Conservation (phyloP, 2,888 invertebrate genomes). For the Sepiola atlantica region DNA sequence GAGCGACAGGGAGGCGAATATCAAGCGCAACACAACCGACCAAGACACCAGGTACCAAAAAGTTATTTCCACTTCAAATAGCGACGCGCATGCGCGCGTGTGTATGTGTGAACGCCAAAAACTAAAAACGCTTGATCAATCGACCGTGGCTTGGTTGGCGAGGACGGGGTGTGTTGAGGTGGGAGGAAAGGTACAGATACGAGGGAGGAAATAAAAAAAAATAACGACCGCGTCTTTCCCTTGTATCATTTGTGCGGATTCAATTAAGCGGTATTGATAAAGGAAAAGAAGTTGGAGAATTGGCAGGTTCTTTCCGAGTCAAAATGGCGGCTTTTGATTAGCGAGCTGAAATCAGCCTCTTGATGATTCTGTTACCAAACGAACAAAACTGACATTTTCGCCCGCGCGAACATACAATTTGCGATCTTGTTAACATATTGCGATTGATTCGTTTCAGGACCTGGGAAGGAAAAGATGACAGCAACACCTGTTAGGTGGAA, state of each 20-base stretch:
- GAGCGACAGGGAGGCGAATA: background rate
- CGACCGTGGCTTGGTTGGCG: background rate
- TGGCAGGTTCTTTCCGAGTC: background rate
- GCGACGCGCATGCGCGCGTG: too few species aligned
- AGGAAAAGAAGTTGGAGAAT: background rate
- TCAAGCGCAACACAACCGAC: background rate
- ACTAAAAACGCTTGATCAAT: background rate
- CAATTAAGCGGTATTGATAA: background rate
- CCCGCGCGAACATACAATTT: background rate
- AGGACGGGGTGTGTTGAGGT: too few species aligned
- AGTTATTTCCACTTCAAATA: background rate
- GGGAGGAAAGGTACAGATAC: too few species aligned
- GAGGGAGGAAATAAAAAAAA: too few species aligned
- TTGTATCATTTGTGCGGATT: background rate
- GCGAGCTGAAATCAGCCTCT: background rate
- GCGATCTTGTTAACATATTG: background rate
- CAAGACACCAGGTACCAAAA: background rate
- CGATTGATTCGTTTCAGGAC: too few species aligned
- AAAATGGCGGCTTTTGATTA: background rate
- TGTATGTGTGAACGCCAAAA: too few species aligned
- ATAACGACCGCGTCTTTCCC: background rate
- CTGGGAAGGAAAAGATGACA: too few species aligned
- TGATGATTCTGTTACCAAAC: background rate
- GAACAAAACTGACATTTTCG: background rate
- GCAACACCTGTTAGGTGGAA: too few species aligned